Percentiles rank a stretch among this genome's conserved stretches.
Evolutionary conservation across 2,888 invertebrate species (phyloP).

Genomic region (Caenorhabditis sinica): DNA sequence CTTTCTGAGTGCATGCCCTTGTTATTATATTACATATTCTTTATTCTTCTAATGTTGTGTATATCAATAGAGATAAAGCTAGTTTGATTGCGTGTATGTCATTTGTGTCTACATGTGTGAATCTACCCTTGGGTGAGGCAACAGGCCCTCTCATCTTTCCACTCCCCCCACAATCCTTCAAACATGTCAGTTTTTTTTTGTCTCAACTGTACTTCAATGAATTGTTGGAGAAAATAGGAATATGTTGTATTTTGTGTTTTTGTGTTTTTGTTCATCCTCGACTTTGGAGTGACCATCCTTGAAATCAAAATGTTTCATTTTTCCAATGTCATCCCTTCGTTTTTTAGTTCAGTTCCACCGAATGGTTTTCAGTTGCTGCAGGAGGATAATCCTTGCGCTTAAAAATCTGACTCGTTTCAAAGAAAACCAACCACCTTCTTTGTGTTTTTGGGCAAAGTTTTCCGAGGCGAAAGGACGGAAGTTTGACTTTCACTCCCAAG

Average conservation of each 20-base stretch:
- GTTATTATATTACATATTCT: slow-evolving; percentile 46
- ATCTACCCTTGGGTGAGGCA: slow-evolving; percentile 53
- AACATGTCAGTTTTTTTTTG: slow-evolving; percentile 42
- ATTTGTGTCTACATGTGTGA: slow-evolving; percentile 56
- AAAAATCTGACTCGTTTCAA: slow-evolving; percentile 43
- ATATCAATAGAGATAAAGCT: slow-evolving; percentile 68
- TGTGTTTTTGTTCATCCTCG: not conserved
- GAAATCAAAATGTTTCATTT: not conserved
- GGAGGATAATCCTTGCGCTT: slow-evolving; percentile 41
- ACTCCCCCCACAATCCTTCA: slow-evolving; percentile 28
- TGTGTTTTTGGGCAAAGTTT: slow-evolving; percentile 39
- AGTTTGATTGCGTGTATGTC: slow-evolving; percentile 63
- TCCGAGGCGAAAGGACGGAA: slow-evolving; percentile 50
- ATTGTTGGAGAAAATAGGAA: not conserved
- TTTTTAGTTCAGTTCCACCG: slow-evolving; percentile 1
- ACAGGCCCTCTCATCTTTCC: slow-evolving; percentile 48
- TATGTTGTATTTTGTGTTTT: slow-evolving; percentile 13
- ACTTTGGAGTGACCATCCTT: not conserved
- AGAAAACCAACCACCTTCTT: not conserved
- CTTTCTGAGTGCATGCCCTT: slow-evolving; percentile 24
- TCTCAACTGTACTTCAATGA: slow-evolving; percentile 48
- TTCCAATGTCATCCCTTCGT: not conserved
- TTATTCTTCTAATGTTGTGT: slow-evolving; percentile 44
- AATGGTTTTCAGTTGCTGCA: not conserved
- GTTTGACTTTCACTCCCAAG: slow-evolving; percentile 51